phyloP scores from a whole-genome alignment of 2,888 invertebrate genomes.

The Ceraclea dissimilis region DNA sequence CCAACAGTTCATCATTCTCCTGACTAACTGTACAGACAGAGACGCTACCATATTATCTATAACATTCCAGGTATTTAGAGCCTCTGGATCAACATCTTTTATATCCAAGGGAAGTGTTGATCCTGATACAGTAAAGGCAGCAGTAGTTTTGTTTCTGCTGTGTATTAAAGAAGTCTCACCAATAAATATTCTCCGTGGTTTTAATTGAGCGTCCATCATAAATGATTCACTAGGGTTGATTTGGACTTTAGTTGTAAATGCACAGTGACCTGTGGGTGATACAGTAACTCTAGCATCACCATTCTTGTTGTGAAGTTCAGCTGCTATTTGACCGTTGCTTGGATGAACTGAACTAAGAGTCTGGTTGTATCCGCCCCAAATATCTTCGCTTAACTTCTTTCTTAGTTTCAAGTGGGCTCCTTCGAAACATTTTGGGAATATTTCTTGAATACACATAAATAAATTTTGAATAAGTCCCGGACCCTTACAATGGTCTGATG shows the following conservation, averaged over 20 bases:
- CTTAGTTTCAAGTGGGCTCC: conserved; percentile 40
- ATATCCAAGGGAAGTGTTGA: conserved; percentile 2
- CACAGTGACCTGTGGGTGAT: conserved; percentile 44
- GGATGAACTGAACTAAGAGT: conserved; percentile 45
- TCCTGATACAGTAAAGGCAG: conserved; percentile 4
- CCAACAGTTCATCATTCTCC: conserved; percentile 1
- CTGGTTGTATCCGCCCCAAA: conserved; percentile 41
- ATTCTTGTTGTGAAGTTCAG: conserved; percentile 38
- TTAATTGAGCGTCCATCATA: conserved; percentile 9
- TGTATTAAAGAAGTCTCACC: conserved; percentile 1
- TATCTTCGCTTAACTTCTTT: conserved; percentile 35
- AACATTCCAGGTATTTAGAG: background rate
- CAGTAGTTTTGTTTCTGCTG: conserved; percentile 2
- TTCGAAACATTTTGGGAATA: conserved; percentile 44
- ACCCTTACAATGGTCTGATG: conserved; percentile 8
- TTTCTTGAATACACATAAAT: background rate
- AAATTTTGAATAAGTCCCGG: conserved; percentile 14
- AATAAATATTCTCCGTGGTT: conserved; percentile 4
- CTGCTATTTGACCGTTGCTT: conserved; percentile 40
- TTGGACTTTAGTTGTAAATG: conserved; percentile 32
- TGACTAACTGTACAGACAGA: conserved; percentile 1
- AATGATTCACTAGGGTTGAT: background rate
- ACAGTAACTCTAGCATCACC: conserved; percentile 37
- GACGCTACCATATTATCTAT: background rate
- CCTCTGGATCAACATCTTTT: background rate